Percentiles rank a stretch among this genome's conserved stretches.
phyloP scores from a whole-genome alignment of 2,797 vertebrate species.

The Tadarida brasiliensis region DNA sequence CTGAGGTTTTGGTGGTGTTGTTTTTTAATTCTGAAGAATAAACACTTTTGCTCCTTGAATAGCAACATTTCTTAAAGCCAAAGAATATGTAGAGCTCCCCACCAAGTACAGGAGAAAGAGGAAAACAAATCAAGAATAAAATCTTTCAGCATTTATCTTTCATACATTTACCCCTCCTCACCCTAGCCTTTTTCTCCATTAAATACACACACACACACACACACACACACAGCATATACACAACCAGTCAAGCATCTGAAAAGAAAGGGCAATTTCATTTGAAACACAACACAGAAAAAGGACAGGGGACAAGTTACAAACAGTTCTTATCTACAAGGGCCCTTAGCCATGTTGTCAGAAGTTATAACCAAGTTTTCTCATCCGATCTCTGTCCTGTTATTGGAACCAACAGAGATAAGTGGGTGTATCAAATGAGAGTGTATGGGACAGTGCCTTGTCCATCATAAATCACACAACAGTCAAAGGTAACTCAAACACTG shows the following conservation, averaged over 20 bases:
- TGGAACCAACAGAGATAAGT: slow-evolving; percentile 14
- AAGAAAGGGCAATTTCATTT: slow-evolving; percentile 42
- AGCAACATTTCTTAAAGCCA: slow-evolving; percentile 57
- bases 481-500: slow-evolving; percentile 28
- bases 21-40: slow-evolving; percentile 64
- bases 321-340: slow-evolving; percentile 8
- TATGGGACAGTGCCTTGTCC: neutral
- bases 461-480: neutral
- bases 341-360: neutral
- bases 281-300: slow-evolving; percentile 6
- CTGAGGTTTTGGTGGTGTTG: slow-evolving; percentile 33
- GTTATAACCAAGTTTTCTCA: neutral
- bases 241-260: neutral
- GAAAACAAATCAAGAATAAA: slow-evolving; percentile 38
- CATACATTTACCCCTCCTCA: neutral
- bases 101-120: neutral
- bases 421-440: neutral
- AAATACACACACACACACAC: neutral
- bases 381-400: neutral
- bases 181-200: neutral
- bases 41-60: slow-evolving; percentile 65
- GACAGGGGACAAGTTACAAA: neutral
- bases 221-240: neutral
- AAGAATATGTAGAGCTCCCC: slow-evolving; percentile 13
- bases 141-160: neutral